Conservation (phyloP, 1,140 invertebrate genomes). For the Conus ventricosus region DNA sequence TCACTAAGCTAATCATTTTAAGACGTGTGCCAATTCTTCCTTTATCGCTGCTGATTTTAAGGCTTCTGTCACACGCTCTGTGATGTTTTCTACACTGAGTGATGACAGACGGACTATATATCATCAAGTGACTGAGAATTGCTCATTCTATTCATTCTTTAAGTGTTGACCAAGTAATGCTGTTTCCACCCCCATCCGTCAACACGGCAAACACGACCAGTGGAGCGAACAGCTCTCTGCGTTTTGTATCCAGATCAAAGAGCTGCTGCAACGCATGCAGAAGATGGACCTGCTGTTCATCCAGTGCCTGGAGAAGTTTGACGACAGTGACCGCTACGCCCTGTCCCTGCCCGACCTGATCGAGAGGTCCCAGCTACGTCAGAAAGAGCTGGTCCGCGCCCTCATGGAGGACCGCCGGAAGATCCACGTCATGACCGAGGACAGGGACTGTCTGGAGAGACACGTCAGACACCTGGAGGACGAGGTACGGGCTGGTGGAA, state of each 20-base stretch:
- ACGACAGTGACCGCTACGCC: constrained; percentile 38
- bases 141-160: too few species aligned
- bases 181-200: background rate
- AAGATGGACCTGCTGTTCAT: constrained; percentile 44
- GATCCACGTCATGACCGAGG: constrained; percentile 21
- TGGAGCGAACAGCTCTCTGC: background rate
- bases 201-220: background rate
- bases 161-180: too few species aligned
- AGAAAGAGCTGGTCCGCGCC: constrained; percentile 26
- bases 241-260: constrained; percentile 20
- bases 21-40: too few species aligned
- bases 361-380: constrained; percentile 11
- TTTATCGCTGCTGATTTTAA: too few species aligned
- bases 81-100: too few species aligned
- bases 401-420: constrained; percentile 25
- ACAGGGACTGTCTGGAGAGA: constrained; percentile 10
- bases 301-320: constrained; percentile 46
- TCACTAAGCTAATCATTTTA: too few species aligned
- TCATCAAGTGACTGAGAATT: too few species aligned
- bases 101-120: too few species aligned
- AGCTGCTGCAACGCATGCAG: constrained; percentile 34
- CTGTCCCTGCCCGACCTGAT: constrained; percentile 40
- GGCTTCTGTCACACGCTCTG: too few species aligned
- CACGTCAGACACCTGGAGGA: constrained; percentile 10
- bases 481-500: background rate